A percentile compares a stretch with the other conserved stretches of the same genome.
Conservation (phyloP, 2,888 invertebrate species). For the Mantis religiosa region DNA sequence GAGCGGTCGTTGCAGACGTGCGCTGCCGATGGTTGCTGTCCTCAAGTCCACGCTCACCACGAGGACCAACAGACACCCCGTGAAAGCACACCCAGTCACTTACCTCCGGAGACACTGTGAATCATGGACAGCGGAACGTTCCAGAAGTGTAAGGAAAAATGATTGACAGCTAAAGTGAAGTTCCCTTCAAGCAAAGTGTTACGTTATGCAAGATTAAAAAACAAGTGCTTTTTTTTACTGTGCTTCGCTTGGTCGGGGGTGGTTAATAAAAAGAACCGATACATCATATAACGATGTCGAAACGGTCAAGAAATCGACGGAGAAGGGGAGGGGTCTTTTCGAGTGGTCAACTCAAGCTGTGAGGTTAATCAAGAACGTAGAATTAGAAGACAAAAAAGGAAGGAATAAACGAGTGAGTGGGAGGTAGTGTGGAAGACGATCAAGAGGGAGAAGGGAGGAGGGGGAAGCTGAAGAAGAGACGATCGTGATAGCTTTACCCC, state of each 20-base stretch:
- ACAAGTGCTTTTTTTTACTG: background rate
- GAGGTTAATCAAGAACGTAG: conserved; percentile 18
- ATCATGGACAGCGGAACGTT: background rate
- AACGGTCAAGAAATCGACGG: background rate
- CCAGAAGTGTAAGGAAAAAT: background rate
- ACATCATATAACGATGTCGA: background rate
- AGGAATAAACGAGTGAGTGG: background rate
- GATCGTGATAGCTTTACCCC: background rate
- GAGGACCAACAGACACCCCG: background rate
- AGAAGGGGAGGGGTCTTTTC: background rate
- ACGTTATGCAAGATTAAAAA: background rate
- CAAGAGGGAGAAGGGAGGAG: background rate
- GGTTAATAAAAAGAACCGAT: background rate
- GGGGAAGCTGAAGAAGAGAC: background rate
- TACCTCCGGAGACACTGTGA: background rate
- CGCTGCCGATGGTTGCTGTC: background rate
- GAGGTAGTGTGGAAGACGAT: background rate
- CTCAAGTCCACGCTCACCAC: background rate
- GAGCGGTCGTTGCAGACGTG: background rate
- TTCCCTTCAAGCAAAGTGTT: background rate
- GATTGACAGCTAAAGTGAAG: background rate
- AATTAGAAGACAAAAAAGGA: background rate
- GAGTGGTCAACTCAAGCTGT: conserved; percentile 17
- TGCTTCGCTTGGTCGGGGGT: background rate
- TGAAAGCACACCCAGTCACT: background rate